Evolutionary conservation across 2,797 vertebrate genomes (phyloP).

Genomic region (Gorsachius magnificus): DNA sequence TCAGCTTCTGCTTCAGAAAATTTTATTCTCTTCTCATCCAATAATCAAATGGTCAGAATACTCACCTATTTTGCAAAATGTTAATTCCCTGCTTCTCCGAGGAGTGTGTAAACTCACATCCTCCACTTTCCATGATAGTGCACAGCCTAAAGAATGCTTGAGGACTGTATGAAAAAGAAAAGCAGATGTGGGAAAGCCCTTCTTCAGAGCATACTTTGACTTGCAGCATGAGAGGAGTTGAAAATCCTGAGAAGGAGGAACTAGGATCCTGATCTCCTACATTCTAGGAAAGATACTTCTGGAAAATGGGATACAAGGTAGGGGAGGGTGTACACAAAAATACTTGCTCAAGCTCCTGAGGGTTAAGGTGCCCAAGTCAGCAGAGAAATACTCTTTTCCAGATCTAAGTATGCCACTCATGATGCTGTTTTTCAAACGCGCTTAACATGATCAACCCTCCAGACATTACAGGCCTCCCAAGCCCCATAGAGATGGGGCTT

Average conservation of each 20-base stretch:
- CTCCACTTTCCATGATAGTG: neutral
- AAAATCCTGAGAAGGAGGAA: neutral
- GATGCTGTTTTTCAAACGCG: accelerated
- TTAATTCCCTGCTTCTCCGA: neutral
- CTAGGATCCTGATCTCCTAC: neutral
- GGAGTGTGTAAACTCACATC: neutral
- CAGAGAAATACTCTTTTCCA: neutral
- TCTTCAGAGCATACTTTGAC: neutral
- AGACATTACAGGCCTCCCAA: neutral
- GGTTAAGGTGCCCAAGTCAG: neutral
- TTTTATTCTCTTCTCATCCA: neutral
- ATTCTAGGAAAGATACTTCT: neutral
- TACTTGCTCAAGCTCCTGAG: neutral
- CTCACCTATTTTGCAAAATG: neutral
- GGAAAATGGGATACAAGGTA: accelerated
- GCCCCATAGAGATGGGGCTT: neutral
- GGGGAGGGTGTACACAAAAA: neutral
- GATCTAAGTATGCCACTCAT: neutral
- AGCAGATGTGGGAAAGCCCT: neutral
- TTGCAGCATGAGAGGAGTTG: neutral
- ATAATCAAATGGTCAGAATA: neutral
- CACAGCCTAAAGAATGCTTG: neutral
- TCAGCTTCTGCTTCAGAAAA: neutral
- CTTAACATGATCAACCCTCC: accelerated
- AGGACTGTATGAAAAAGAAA: neutral